Conservation (phyloP, 2,797 vertebrate species). For the Glossophaga mutica region DNA sequence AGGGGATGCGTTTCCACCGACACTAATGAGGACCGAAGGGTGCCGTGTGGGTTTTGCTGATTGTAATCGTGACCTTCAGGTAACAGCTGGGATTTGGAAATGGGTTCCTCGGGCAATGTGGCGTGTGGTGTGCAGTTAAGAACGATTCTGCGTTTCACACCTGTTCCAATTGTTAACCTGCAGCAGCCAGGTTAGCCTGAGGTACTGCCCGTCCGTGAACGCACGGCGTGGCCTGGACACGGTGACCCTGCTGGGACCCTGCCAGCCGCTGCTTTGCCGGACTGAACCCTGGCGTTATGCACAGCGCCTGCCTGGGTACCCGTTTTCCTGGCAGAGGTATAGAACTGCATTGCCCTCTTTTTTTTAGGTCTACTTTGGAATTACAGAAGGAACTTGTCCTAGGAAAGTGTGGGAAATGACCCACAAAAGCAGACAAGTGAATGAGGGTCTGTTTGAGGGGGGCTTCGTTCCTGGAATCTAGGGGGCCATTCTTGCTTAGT, state of each 20-base stretch:
- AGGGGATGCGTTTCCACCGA: not conserved
- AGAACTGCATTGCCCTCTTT: not conserved
- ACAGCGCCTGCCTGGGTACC: not conserved
- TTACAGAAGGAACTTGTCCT: not conserved
- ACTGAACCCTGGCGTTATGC: rapidly evolving
- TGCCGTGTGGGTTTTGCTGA: no score
- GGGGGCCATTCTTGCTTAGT: not conserved
- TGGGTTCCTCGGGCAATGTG: rapidly evolving
- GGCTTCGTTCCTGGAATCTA: not conserved
- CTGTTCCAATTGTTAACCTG: not conserved
- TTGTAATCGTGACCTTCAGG: not conserved
- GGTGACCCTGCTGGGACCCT: not conserved
- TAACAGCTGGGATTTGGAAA: not conserved
- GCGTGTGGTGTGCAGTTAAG: rapidly evolving
- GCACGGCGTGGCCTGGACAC: not conserved
- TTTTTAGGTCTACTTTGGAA: not conserved
- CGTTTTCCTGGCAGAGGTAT: not conserved
- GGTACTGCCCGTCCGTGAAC: not conserved
- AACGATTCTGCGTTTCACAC: rapidly evolving
- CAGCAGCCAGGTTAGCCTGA: not conserved
- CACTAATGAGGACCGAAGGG: no score
- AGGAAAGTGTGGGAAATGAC: not conserved
- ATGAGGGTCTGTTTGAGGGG: not conserved
- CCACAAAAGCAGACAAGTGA: no score
- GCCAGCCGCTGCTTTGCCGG: not conserved